These are phyloP conservation scores for Saturnia pavonia DNA, from an alignment of 2,888 invertebrate genomes.

Conservation along the genomic window DNA sequence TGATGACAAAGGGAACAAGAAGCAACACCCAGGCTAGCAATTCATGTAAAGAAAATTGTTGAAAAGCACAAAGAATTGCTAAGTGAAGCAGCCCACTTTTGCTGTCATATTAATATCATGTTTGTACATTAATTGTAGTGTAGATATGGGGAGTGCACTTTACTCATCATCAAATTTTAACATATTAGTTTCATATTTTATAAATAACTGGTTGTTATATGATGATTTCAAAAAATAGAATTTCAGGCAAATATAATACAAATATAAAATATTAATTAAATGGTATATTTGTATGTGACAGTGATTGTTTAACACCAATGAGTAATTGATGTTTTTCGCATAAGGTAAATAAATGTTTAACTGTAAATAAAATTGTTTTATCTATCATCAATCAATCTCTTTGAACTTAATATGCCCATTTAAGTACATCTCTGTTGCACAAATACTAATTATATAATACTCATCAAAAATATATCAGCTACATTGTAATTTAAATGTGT, in stretches of 20 bases:
- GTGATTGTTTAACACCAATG: slow-evolving; percentile 46
- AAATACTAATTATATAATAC: no score
- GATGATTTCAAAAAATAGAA: slow-evolving; percentile 3
- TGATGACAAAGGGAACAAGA: neutral
- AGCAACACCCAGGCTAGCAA: neutral
- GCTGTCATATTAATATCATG: neutral
- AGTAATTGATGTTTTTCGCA: slow-evolving; percentile 44
- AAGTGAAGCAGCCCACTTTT: neutral
- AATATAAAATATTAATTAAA: neutral
- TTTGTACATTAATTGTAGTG: no score
- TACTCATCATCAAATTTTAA: no score
- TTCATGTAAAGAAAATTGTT: neutral
- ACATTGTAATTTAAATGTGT: no score
- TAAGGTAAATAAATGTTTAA: slow-evolving; percentile 36
- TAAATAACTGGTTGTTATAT: neutral
- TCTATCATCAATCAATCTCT: neutral
- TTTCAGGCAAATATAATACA: slow-evolving; percentile 23
- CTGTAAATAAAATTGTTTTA: neutral
- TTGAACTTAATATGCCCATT: neutral
- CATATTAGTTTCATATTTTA: neutral
- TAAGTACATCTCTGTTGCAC: no score
- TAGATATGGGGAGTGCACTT: no score
- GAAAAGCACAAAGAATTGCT: no score
- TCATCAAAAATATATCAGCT: no score
- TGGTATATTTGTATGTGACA: slow-evolving; percentile 30